Conservation (phyloP, 1,140 invertebrate genomes). For the Drosophila bipectinata region DNA sequence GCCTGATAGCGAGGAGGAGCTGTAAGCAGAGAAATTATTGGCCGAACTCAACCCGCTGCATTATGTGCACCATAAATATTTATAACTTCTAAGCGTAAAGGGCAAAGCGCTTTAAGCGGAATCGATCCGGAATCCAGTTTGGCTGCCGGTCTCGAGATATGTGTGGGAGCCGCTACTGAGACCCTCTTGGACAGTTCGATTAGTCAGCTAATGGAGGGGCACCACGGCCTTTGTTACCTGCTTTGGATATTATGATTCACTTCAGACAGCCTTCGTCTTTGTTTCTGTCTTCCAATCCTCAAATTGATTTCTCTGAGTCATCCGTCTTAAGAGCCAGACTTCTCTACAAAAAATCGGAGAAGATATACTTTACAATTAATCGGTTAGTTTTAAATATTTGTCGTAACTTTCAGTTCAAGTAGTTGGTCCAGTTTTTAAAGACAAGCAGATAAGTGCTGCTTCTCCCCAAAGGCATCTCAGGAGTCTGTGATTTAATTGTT, state of each 20-base stretch:
- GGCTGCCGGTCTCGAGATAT: conserved; percentile 8
- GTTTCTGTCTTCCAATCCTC: conserved; percentile 14
- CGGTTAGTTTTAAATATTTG: no score
- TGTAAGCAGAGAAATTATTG: conserved; percentile 65
- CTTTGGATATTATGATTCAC: conserved; percentile 30
- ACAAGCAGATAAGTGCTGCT: background rate
- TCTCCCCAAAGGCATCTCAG: conserved; percentile 12
- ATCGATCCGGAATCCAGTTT: conserved; percentile 62
- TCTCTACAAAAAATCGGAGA: no score
- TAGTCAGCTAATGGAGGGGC: conserved; percentile 66
- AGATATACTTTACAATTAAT: no score
- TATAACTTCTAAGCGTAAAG: conserved; percentile 78
- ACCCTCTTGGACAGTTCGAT: conserved; percentile 34
- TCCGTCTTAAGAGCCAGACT: no score
- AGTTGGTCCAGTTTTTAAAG: background rate
- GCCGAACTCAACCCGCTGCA: conserved; percentile 71
- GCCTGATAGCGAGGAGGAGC: conserved; percentile 35
- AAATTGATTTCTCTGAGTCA: conserved; percentile 37
- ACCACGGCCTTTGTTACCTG: conserved; percentile 37
- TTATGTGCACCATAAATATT: conserved; percentile 79
- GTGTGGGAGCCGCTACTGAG: background rate
- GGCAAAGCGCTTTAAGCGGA: conserved; percentile 55
- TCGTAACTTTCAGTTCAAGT: no score
- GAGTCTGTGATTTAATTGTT: conserved; percentile 73
- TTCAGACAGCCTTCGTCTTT: conserved; percentile 29